Conservation (phyloP, 2,888 invertebrate species). For the Drosophila bunnanda region DNA sequence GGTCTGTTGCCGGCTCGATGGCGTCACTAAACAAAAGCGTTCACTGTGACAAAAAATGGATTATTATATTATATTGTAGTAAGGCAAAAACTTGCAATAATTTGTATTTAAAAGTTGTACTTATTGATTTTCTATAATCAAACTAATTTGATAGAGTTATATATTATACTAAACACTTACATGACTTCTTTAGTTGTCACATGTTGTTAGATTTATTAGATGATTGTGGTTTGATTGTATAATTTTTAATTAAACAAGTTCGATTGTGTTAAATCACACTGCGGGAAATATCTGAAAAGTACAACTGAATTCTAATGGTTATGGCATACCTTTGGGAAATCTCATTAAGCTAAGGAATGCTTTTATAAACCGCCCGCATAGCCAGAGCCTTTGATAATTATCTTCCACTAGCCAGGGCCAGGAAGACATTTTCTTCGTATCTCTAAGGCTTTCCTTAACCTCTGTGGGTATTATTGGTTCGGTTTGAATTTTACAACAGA, state of each 20-base stretch:
- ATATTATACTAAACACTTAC: not conserved
- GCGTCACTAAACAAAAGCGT: conserved; percentile 6
- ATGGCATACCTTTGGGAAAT: not conserved
- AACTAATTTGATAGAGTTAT: not conserved
- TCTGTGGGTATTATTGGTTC: not conserved
- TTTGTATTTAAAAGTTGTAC: not conserved
- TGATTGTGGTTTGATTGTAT: not conserved
- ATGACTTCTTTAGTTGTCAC: not conserved
- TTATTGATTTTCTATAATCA: too few species aligned
- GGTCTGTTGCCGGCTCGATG: conserved; percentile 41
- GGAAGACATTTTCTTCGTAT: not conserved
- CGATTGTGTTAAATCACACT: not conserved
- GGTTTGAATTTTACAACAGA: not conserved
- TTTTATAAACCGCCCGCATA: conserved; percentile 4
- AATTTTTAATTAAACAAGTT: not conserved
- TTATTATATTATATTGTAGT: not conserved
- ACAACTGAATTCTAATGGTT: not conserved
- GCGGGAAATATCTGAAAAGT: not conserved
- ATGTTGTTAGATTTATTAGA: not conserved
- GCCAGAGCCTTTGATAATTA: conserved; percentile 19
- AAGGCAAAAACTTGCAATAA: not conserved
- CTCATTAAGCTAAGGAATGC: not conserved
- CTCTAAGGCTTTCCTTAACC: not conserved
- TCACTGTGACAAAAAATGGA: conserved; percentile 16
- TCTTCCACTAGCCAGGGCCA: not conserved